Evolutionary conservation across 2,888 invertebrate species (phyloP).

Genomic region (Salpingus planirostris): DNA sequence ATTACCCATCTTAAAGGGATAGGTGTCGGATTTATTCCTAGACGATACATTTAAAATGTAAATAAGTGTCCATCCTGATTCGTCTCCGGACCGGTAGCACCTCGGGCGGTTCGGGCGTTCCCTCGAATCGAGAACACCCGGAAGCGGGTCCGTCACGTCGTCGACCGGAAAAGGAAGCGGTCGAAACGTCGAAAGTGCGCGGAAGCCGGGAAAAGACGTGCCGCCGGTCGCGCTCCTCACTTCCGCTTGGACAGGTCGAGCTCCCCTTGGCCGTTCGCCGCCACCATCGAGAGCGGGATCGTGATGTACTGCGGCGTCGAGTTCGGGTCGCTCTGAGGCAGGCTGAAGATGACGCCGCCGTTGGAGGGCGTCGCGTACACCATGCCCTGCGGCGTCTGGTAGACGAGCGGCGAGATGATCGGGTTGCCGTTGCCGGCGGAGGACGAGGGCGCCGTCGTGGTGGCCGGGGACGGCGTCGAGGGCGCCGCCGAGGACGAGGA

Average conservation of each 20-base stretch:
- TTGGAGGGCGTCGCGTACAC: slow-evolving; percentile 43
- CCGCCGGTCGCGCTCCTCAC: slow-evolving; percentile 17
- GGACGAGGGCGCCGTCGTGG: slow-evolving; percentile 14
- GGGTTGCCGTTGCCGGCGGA: slow-evolving; percentile 14
- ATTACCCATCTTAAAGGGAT: too few relatives aligned
- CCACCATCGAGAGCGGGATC: slow-evolving; percentile 59
- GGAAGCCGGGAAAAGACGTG: slow-evolving; percentile 18
- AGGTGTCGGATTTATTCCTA: too few relatives aligned
- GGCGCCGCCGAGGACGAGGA: slow-evolving; percentile 10
- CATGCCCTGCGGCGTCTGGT: slow-evolving; percentile 43
- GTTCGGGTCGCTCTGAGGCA: slow-evolving; percentile 34
- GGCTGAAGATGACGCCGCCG: slow-evolving; percentile 41
- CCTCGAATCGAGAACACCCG: too few relatives aligned
- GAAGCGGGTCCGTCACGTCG: too few relatives aligned
- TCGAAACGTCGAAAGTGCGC: slow-evolving; percentile 12
- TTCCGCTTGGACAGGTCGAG: slow-evolving; percentile 33
- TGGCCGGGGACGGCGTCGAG: slow-evolving; percentile 16
- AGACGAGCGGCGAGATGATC: slow-evolving; percentile 34
- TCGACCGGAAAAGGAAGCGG: slow-evolving; percentile 24
- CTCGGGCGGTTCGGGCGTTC: too few relatives aligned
- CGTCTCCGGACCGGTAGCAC: too few relatives aligned
- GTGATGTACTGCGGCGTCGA: slow-evolving; percentile 56
- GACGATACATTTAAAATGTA: too few relatives aligned
- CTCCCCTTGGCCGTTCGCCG: slow-evolving; percentile 39
- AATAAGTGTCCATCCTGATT: too few relatives aligned